phyloP scores from a whole-genome alignment of 2,113 vertebrate genomes.

The Barbus barbus region DNA sequence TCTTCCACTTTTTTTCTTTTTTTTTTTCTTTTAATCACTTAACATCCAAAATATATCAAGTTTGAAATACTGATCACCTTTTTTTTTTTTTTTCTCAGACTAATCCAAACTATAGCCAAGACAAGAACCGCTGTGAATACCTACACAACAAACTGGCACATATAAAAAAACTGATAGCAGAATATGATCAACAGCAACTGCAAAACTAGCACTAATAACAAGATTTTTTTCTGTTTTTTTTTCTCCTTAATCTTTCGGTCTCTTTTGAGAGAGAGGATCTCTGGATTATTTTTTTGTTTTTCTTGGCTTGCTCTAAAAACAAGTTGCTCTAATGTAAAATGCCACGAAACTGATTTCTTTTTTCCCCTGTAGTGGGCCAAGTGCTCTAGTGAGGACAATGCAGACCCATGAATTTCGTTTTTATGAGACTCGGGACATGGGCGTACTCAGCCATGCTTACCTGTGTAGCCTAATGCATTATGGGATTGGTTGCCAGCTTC shows the following conservation, averaged over 20 bases:
- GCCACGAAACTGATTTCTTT: slow-evolving; percentile 67
- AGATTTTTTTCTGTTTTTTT: slow-evolving; percentile 19
- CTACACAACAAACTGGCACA: slow-evolving; percentile 98
- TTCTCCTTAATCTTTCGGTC: slow-evolving; percentile 55
- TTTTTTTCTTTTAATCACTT: too few species aligned
- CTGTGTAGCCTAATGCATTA: slow-evolving; percentile 62
- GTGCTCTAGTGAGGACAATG: slow-evolving; percentile 65
- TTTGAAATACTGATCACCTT: slow-evolving; percentile 11
- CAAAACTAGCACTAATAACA: slow-evolving; percentile 77
- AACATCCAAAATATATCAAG: not conserved
- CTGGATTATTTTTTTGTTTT: slow-evolving; percentile 56
- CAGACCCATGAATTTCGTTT: slow-evolving; percentile 55
- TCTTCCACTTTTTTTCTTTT: not conserved
- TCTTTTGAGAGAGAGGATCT: slow-evolving; percentile 67
- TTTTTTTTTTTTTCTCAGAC: slow-evolving; percentile 75
- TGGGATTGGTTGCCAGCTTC: slow-evolving; percentile 42
- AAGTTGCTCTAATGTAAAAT: slow-evolving; percentile 62
- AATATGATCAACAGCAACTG: slow-evolving; percentile 93
- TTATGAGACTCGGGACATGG: slow-evolving; percentile 38
- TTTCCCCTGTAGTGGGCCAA: slow-evolving; percentile 57
- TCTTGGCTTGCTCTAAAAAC: slow-evolving; percentile 58
- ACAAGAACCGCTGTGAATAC: slow-evolving; percentile 98
- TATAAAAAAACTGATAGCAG: slow-evolving; percentile 96
- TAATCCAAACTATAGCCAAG: slow-evolving; percentile 95
- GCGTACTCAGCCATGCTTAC: slow-evolving; percentile 44